Base-by-base conservation (phyloP, 2,113 vertebrate genomes). In the Thalassarche chlororhynchos region DNA sequence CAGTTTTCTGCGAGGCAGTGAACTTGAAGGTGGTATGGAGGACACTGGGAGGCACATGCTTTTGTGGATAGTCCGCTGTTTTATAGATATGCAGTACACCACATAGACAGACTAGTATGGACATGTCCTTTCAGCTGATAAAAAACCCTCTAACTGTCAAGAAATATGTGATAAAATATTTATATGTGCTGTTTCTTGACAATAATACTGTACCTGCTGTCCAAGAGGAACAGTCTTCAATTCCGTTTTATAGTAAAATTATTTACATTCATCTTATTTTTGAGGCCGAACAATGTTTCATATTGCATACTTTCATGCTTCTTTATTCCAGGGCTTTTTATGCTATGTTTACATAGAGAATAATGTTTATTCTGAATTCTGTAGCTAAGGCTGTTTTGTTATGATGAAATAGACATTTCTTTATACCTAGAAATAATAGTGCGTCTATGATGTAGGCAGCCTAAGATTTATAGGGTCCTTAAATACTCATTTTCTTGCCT, bases 341-440 rank as follows among this genome's bases (percentile, higher is more conserved):
- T 61, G 12, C 34, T 69, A 5, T 91, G 40, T 84, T 91, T 93
- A 61, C 19, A 15, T 38, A 40, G 18, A 93, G 29, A 92, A 71
- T 80, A 72, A 84, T 85, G 17, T 94, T 95, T 92, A 69, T 93
- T 92, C 57, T 72, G 54, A 57, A 42, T 93, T 90, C 82, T 68
- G 34, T 83, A 76, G 44, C n/a, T 70, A 60, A 34, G 79, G 52
- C 23, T 85, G 38, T 71, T 95, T 87, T 84, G 81, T 91, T 94
- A 52, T 76, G 65, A 89, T 93, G 74, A 93, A 93, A 52, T 16
- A 84, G 74, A 47, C 42, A 19, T 72, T 90, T 66, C 25, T 84
- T 91, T 83, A 55, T 55, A 69, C 47, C n/a, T 78, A 70, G 81
- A 93, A 97, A 91, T 95, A 96, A 94, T 75, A 70, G 49, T 65